Percentiles rank a stretch among this genome's conserved stretches.
These are phyloP conservation scores for Gymnocheta viridis DNA, from an alignment of 2,888 invertebrate genomes.

Conservation along the genomic window DNA sequence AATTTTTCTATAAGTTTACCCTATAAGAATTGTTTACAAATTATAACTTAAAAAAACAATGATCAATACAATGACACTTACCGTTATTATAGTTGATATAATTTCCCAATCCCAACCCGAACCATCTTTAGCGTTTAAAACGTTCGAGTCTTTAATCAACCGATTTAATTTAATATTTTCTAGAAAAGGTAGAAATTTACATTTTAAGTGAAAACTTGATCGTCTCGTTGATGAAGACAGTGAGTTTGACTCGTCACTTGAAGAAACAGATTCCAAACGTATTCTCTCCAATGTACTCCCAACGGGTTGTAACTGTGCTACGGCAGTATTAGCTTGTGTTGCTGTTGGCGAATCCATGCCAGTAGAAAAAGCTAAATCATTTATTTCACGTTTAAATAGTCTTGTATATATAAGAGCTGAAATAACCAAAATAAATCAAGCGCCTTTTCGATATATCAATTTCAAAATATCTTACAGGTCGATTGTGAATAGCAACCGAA, in stretches of 20 bases:
- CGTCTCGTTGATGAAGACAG: conserved; percentile 78
- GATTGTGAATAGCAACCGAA: too few relatives aligned
- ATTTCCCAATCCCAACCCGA: conserved; percentile 96
- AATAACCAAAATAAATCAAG: not conserved
- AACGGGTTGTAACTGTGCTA: conserved; percentile 55
- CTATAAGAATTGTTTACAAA: conserved; percentile 68
- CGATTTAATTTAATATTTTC: conserved; percentile 85
- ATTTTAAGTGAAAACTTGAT: conserved; percentile 80
- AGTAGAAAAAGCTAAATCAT: conserved; percentile 69
- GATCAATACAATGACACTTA: conserved; percentile 78
- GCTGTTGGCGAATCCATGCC: conserved; percentile 59
- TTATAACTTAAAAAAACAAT: not conserved
- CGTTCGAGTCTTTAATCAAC: conserved; percentile 90
- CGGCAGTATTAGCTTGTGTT: conserved; percentile 33
- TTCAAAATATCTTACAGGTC: not conserved
- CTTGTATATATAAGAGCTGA: conserved; percentile 80
- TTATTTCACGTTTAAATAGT: conserved; percentile 81
- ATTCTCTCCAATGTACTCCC: conserved; percentile 78
- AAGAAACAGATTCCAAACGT: conserved; percentile 83
- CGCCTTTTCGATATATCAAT: not conserved
- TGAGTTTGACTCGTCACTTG: conserved; percentile 80
- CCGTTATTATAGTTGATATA: conserved; percentile 91
- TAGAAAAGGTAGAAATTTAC: conserved; percentile 83
- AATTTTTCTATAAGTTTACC: conserved; percentile 84
- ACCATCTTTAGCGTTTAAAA: conserved; percentile 90